Evolutionary conservation across 2,797 vertebrate genomes (phyloP), one percentile per base, ranked within the genome.

Genomic region (Enteromius trimaculatus): DNA sequence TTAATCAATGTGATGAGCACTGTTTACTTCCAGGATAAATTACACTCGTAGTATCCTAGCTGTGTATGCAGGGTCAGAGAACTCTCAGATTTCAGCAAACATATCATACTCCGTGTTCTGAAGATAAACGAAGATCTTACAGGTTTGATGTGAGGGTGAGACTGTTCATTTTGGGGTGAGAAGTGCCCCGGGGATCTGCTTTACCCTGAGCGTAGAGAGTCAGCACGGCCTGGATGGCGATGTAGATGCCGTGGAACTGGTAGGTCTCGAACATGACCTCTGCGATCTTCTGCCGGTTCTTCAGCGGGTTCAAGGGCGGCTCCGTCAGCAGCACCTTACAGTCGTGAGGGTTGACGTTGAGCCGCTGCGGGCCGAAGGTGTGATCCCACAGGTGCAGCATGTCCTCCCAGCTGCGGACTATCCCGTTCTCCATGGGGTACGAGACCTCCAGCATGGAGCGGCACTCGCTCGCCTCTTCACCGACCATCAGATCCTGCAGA

Each of bases 381-480:
- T 96, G 88, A 86, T 96, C 94, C 95, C 95, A 96, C 85, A 96
- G 90, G 88, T 95, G 93, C 47, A 94, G 87, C 95, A 96, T 96
- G 90, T 96, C 95, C 0, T 96, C 95, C 95, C 95, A 96, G 77
- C 65, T 87, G 78, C 95, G 93, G 75, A 96, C 95, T 69, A 95
- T 96, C 21, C 95, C 95, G 0, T 96, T 96, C 87, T 96, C 95
- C 95, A 96, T 96, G 60, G 95, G 95, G 79, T 96, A 96, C 49
- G 94, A 91, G 71, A 96, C 90, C 89, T 96, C 95, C 89, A 96
- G 92, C 93, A 96, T 86, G 65, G 95, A 95, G 77, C 95, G 95
- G 66, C 94, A 93, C 81, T 96, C 92, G 3, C 95, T 96, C 80
- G 95, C 95, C 87, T 96, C 95, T 0, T 96, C 94, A 0, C 95